Evolutionary conservation across 2,113 vertebrate genomes (phyloP), one percentile per base, ranked within the genome.

Genomic region (Xyrauchen texanus): DNA sequence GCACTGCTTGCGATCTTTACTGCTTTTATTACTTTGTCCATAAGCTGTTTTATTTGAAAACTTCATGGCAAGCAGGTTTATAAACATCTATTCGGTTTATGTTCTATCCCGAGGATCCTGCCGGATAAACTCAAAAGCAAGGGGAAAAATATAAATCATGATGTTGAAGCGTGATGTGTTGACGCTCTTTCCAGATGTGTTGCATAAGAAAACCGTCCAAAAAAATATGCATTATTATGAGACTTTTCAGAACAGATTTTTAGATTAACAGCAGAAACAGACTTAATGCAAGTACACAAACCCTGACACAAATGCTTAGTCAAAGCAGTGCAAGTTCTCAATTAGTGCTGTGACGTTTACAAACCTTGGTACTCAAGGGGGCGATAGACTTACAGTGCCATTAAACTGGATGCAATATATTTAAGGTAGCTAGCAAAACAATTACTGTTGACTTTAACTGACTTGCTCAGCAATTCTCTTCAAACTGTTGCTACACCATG

Each of bases 31-130:
- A 58, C 69, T 71, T 71, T 71, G 34, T 71, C 13, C 34, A 71
- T 58, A 61, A 72, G 70, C 70, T 72, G 4, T 72, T 61, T 72
- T 72, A 72, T 72, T 60, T 47, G 55, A 72, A 60, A 72, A 72
- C 44, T 47, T 60, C 55, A 71, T 10, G 12, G 69, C 69, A 47
- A 72, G 52, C 10, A 53, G 53, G 53, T 46, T 71, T 47, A 47
- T 71, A 47, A 72, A 47, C 57, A 72, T 58, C 44, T 60, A 13
- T 46, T n/a, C 4, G 44, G 70, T 61, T 61, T 60, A 11, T 60
- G 60, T 61, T 72, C 55, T 44, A 61, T 72, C 55, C 8, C 2
- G 9, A 9, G 42, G 57, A 72, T 21, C 11, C 51, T 71, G 21
- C 57, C 55, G 10, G 70, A 42, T 72, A 72, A 72, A 55, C 55